Evolutionary conservation across 2,797 vertebrate species (phyloP), one percentile per base, ranked within the genome.

Genomic region (Pseudopleuronectes americanus): DNA sequence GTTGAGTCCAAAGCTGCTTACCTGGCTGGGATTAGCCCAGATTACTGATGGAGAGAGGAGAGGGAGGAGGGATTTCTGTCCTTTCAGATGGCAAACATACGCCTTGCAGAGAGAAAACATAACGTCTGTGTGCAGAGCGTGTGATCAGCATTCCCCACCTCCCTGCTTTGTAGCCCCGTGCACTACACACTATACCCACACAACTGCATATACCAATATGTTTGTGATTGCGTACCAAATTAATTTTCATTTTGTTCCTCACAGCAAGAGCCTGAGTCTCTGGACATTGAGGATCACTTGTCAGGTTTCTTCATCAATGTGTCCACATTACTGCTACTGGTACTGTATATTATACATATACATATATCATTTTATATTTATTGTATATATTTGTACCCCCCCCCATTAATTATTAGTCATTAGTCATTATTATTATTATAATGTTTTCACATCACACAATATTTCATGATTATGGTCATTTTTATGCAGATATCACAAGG

Each of bases 241-340:
- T 80, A 71, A 74, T 55, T 21, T 59, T 8, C 49, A 31, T 71
- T 21, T 45, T 47, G 14, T 77, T 71, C 43, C 70, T 59, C 1
- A 63, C 86, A 94, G 90, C 80, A 52, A 60, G 90, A 91, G 49
- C 94, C 95, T 57, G 96, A 97, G 64, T 96, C 97, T 73, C 89
- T 99, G 83, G 96, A 93, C 2, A 96, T 97, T 93, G 96, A 88
- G 75, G 97, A 99, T 81, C 96, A 97, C 47, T 87, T 97, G 79
- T 93, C 95, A 55, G 97, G 97, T 76, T 99, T 96, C 64, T 89
- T 97, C 86, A 95, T 96, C 74, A 99, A 97, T 83, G 90, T 97
- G 2, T 95, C 96, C 61, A 93, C 97, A 57, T 93, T 99, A 81
- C 93, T 99, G 54, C 95, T 99, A 14, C 97, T 99, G 97, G 98